Base-by-base conservation (phyloP, 1,140 invertebrate genomes). In the Reticulitermes speratus region DNA sequence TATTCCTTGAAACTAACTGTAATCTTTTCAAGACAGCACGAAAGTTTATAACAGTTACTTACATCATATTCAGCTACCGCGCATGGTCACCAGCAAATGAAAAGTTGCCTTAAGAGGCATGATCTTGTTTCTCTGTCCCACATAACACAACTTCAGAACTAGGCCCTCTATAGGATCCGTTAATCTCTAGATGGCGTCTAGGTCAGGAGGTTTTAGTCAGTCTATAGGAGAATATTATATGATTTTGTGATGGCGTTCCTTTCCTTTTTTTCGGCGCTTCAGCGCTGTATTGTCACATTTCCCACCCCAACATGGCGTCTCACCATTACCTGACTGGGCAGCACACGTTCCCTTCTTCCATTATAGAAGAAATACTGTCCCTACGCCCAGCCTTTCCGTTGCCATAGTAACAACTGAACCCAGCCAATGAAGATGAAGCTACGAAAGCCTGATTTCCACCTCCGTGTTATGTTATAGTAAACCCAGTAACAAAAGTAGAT, bases 301-400 rank as follows among this genome's bases (percentile, higher is more conserved):
- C 65, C 65, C n/a, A 75, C 65, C 65, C 65, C n/a, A 75, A 75
- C 65, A 75, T 75, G 65, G 65, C 65, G 25, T n/a, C 65, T 75
- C 25, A 75, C 65, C n/a, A 75, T 75, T 75, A 30, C n/a, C 65
- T 65, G 59, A 65, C 59, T 75, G 52, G 14, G 65, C 65, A 75
- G n/a, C n/a, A 30, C n/a, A 75, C 65, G 25, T 25, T 75, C 65
- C 65, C n/a, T 25, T 2, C 65, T 75, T 6, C 65, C n/a, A 75
- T 75, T 75, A 75, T 30, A 14, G 65, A 75, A 75, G 65, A 75
- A 75, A 75, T 75, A 75, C n/a, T 25, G 65, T 75, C 65, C 65
- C 65, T 75, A 75, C 25, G 65, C 65, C 65, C 65, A n/a, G 65
- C 65, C 65, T 75, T 75, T 75, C n/a, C n/a, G 65, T 75, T n/a